Evolutionary conservation across 2,797 vertebrate genomes (phyloP), one percentile per base, ranked within the genome.

Genomic region (Setipinna tenuifilis): DNA sequence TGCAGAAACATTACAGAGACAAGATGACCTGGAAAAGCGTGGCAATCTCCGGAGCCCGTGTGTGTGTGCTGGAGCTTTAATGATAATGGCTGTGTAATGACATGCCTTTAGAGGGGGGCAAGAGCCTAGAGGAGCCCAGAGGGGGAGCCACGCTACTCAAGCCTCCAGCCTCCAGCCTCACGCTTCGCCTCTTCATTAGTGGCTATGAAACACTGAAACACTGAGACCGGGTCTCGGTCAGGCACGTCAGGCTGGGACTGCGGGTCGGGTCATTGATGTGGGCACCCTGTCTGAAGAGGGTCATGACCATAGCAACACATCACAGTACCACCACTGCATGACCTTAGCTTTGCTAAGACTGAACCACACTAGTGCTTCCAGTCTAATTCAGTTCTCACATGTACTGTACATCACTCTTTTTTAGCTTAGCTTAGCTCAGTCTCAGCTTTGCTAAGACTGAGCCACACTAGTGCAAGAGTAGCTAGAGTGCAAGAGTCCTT

Each of bases 1-100:
- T 41, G 68, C 19, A n/a, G 31, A 78, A 41, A 78, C 71, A 78
- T 78, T 78, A 78, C 71, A 21, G 71, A 78, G 71, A 78, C 71
- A 21, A 78, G 71, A 78, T 78, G 71, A 78, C 71, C 71, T 78
- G 31, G 35, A 44, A 35, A 78, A 78, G 44, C 14, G 14, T 12
- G 3, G 71, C 71, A 44, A 41, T 17, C 71, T 21, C 9, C 6
- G 5, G 31, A 41, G 35, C 71, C 71, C 71, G 31, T 78, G 71
- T 31, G 31, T 78, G 71, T 31, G 71, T 41, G 17, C 31, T 21
- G 28, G 16, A 1, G 58, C 58, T 59, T 58, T 83, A 83, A 31
- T 57, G 82, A 58, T 83, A 83, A 83, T 59, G 58, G 41, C 54
- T 59, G 82, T 35, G 25, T 61, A 62, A 31, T 61, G 80, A 41